Conservation (phyloP, 92 coral and sea anemone species). For the Chrysogorgia sp. region DNA sequence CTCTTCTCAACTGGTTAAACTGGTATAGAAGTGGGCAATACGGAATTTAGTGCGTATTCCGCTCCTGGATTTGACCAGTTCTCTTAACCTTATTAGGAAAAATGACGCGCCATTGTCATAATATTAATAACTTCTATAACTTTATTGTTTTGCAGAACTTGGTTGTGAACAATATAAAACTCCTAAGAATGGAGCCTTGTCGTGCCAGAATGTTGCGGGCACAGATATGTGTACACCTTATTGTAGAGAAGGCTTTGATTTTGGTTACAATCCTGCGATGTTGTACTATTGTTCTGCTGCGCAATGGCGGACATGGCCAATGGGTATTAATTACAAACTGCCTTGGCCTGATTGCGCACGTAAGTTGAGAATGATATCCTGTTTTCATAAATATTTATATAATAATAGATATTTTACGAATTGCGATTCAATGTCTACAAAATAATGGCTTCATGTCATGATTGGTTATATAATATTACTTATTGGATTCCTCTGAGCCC, state of each 20-base stretch:
- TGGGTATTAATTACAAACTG: constrained; percentile 32
- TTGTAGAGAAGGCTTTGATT: constrained; percentile 72
- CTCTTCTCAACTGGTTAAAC: too few species aligned
- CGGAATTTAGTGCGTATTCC: too few species aligned
- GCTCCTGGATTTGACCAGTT: too few species aligned
- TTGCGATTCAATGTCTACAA: too few species aligned
- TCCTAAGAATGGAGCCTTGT: constrained; percentile 84
- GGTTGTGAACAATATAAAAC: constrained; percentile 63
- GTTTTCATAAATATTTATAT: not conserved
- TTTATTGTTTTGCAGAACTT: constrained; percentile 54
- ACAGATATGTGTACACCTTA: constrained; percentile 68
- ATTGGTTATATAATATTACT: too few species aligned
- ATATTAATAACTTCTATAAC: not conserved
- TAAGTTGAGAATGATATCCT: constrained; percentile 8
- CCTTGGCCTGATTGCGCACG: constrained; percentile 96
- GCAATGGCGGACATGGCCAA: constrained; percentile 64
- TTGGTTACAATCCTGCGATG: constrained; percentile 75
- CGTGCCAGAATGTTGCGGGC: constrained; percentile 74
- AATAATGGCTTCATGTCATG: too few species aligned
- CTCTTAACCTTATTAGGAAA: too few species aligned
- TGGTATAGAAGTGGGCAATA: too few species aligned
- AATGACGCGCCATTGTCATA: too few species aligned
- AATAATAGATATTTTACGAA: not conserved
- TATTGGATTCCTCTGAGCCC: too few species aligned
- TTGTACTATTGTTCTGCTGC: constrained; percentile 71